phyloP scores from a whole-genome alignment of 2,888 invertebrate genomes.

The Calameuta filiformis region DNA sequence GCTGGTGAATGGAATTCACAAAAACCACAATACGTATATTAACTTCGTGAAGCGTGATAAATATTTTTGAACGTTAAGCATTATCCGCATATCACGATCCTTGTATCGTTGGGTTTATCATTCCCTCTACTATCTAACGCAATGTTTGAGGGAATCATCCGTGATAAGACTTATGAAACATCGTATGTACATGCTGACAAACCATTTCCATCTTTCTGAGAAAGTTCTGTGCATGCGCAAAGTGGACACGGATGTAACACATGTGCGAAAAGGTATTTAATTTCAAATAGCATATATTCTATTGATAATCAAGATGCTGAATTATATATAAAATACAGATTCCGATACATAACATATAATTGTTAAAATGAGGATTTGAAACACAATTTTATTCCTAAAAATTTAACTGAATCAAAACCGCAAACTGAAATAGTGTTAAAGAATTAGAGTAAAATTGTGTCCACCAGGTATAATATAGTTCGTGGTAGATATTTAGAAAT shows the following conservation, averaged over 20 bases:
- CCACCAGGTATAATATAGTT: too few species aligned
- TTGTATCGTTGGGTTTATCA: constrained; percentile 14
- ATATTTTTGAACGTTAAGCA: constrained; percentile 24
- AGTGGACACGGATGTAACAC: constrained; percentile 20
- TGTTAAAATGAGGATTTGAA: too few species aligned
- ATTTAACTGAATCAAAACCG: too few species aligned
- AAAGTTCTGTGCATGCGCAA: constrained; percentile 19
- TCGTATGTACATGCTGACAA: constrained; percentile 36
- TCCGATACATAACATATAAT: too few species aligned
- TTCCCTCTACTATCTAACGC: constrained; percentile 21
- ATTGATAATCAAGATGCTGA: too few species aligned
- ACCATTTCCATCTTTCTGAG: constrained; percentile 41
- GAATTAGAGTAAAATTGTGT: not conserved
- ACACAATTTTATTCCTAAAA: too few species aligned
- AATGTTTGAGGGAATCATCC: constrained; percentile 21
- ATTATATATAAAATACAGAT: too few species aligned
- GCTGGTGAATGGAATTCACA: constrained; percentile 22
- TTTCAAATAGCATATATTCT: too few species aligned
- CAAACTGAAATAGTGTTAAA: not conserved
- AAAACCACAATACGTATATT: constrained; percentile 19
- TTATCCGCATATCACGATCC: constrained; percentile 21
- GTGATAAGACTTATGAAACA: constrained; percentile 27
- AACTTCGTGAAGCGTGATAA: constrained; percentile 18
- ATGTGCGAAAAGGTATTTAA: not conserved
- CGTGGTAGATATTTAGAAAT: too few species aligned